Evolutionary conservation across 2,888 invertebrate genomes (phyloP).

Genomic region (Galerucella pusilla): DNA sequence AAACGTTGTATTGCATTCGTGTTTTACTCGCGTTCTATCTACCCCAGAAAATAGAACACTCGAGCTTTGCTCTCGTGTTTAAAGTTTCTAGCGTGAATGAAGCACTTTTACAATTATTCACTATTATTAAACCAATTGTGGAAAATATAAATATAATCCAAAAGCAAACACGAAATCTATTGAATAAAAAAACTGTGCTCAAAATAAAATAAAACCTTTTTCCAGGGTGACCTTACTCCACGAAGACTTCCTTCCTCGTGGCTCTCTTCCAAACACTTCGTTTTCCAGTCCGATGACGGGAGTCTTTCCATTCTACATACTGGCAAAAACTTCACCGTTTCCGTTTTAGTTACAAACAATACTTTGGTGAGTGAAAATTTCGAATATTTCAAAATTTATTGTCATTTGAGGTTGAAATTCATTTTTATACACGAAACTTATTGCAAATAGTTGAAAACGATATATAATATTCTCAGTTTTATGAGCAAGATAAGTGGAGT

Average conservation of each 20-base stretch:
- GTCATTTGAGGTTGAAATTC: neutral
- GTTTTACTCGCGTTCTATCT: too few species aligned
- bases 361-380: constrained; percentile 75
- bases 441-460: too few species aligned
- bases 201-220: constrained; percentile 12
- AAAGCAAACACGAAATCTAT: too few species aligned
- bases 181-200: neutral
- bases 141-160: too few species aligned
- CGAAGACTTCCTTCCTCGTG: constrained; percentile 78
- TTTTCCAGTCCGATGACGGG: constrained; percentile 89
- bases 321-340: constrained; percentile 78
- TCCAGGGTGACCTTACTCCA: constrained; percentile 63
- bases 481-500: too few species aligned
- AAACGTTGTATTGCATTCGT: too few species aligned
- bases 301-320: constrained; percentile 84
- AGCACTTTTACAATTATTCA: too few species aligned
- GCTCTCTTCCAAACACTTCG: constrained; percentile 85
- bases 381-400: neutral
- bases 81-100: too few species aligned
- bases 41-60: too few species aligned
- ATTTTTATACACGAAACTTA: neutral
- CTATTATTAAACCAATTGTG: too few species aligned
- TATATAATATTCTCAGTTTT: too few species aligned
- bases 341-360: constrained; percentile 86
- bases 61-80: too few species aligned